phyloP scores from a whole-genome alignment of 1,140 invertebrate genomes.

The Drosophila murphyi region DNA sequence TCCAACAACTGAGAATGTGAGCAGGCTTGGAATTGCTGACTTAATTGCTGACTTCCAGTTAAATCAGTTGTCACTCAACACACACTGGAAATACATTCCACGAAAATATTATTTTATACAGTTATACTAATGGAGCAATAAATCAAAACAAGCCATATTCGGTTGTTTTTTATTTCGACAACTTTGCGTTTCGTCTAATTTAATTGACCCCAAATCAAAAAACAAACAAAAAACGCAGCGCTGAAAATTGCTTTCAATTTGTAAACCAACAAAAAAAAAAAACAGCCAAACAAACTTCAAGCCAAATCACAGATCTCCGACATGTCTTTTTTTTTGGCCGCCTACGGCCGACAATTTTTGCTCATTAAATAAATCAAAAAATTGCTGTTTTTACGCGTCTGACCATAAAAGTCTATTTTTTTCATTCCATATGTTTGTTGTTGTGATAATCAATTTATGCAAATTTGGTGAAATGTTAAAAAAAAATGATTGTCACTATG shows the following conservation, averaged over 20 bases:
- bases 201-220: conserved; percentile 73
- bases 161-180: conserved; percentile 20
- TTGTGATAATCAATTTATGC: conserved; percentile 68
- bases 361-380: conserved; percentile 79
- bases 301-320: conserved; percentile 39
- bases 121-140: not conserved
- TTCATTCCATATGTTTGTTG: conserved; percentile 21
- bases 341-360: conserved; percentile 62
- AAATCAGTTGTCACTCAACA: too few species aligned
- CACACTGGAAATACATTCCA: not conserved
- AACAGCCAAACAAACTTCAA: conserved; percentile 36
- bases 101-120: not conserved
- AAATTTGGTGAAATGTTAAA: conserved; percentile 68
- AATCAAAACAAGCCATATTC: conserved; percentile 31
- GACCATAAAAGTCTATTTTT: conserved; percentile 60
- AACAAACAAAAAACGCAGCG: conserved; percentile 4
- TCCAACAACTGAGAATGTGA: too few species aligned
- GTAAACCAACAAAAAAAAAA: conserved; percentile 40
- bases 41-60: too few species aligned
- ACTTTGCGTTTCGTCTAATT: conserved; percentile 40
- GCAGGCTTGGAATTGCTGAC: not conserved
- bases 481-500: conserved; percentile 54
- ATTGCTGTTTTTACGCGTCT: conserved; percentile 40
- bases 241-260: conserved; percentile 70
- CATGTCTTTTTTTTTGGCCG: conserved; percentile 1